These are phyloP conservation scores for Saturnia pavonia DNA, from an alignment of 2,888 invertebrate genomes.

Conservation along the genomic window DNA sequence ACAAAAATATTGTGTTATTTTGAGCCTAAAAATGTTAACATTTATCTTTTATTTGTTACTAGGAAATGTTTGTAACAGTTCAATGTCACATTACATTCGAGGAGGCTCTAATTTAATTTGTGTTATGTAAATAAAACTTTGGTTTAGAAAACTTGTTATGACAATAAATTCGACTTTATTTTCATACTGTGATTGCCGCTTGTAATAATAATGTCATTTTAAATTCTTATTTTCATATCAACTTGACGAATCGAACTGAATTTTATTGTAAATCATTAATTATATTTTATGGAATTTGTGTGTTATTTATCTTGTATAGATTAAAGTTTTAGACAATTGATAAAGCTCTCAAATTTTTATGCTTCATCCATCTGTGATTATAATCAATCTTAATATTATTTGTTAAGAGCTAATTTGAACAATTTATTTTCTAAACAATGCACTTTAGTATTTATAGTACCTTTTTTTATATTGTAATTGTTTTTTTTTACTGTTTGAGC, in stretches of 20 bases:
- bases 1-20: background rate
- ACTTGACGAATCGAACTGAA: slow-evolving; percentile 53
- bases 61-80: background rate
- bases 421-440: slow-evolving; percentile 68
- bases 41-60: background rate
- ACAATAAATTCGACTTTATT: slow-evolving; percentile 32
- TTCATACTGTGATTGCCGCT: slow-evolving; percentile 32
- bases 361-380: slow-evolving; percentile 77
- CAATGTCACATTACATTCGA: slow-evolving; percentile 4
- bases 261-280: slow-evolving; percentile 45
- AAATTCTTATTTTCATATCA: slow-evolving; percentile 48
- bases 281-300: slow-evolving; percentile 32
- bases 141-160: slow-evolving; percentile 14
- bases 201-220: background rate
- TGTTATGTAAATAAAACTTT: slow-evolving; percentile 15
- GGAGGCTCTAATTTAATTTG: slow-evolving; percentile 22
- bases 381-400: slow-evolving; percentile 67
- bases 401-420: slow-evolving; percentile 69
- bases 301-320: slow-evolving; percentile 23
- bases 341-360: slow-evolving; percentile 69
- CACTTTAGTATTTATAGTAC: slow-evolving; percentile 78
- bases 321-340: slow-evolving; percentile 34
- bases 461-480: slow-evolving; percentile 67
- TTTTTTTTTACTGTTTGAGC: slow-evolving; percentile 72
- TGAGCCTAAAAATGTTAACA: no score